These are phyloP conservation scores for Coranthus polyacanthus DNA, from an alignment of 2,797 vertebrate genomes.

Conservation along the genomic window DNA sequence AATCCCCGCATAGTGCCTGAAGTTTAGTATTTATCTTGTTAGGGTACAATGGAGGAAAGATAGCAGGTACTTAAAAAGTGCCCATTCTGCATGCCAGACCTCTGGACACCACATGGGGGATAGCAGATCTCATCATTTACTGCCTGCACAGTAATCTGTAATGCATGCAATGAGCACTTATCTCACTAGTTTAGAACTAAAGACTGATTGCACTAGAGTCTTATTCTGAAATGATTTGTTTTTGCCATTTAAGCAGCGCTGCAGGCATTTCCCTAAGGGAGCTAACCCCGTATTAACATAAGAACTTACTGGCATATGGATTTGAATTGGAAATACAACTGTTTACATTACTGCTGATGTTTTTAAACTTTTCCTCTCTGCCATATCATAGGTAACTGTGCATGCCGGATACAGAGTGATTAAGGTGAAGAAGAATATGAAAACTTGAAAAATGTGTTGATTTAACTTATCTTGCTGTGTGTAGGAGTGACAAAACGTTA, in stretches of 20 bases:
- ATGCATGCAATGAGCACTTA: conserved; percentile 15
- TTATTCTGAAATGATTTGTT: conserved; percentile 17
- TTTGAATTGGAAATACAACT: background rate
- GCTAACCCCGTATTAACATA: conserved; percentile 5
- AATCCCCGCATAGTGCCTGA: conserved; percentile 21
- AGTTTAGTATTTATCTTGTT: conserved; percentile 53
- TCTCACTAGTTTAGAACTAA: conserved; percentile 5
- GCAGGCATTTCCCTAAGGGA: conserved; percentile 1
- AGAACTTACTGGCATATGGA: conserved; percentile 5
- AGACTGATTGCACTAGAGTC: conserved; percentile 37
- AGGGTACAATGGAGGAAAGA: conserved; percentile 28
- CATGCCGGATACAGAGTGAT: no score
- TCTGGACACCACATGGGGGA: conserved; percentile 2
- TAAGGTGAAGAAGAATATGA: no score
- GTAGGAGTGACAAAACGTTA: no score
- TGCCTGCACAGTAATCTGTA: conserved; percentile 6
- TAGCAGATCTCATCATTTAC: conserved; percentile 10
- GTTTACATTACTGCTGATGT: background rate
- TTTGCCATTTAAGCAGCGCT: conserved; percentile 13
- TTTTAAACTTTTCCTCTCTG: no score
- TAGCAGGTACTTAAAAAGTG: conserved; percentile 24
- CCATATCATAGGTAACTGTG: no score
- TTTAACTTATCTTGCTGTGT: no score
- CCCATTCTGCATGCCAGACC: conserved; percentile 11
- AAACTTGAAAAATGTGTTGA: no score